Evolutionary conservation across 2,113 vertebrate species (phyloP), one percentile per base, ranked within the genome.

Genomic region (Lathamus discolor): DNA sequence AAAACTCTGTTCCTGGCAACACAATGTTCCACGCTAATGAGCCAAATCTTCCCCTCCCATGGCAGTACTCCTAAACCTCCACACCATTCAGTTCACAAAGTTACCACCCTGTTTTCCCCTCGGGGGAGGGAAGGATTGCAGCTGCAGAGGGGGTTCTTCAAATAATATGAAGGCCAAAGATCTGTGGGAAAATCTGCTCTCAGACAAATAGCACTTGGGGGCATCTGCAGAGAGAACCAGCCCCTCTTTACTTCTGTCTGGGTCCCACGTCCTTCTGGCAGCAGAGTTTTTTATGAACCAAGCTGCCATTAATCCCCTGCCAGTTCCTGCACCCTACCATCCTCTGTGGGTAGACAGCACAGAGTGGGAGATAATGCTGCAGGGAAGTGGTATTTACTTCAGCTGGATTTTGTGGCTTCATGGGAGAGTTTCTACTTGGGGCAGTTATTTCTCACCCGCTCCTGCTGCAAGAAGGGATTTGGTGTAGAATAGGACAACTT

Each of bases 41-140:
- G 95, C 95, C 96, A 97, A 94, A 95, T 94, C 90, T 97, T 97
- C 96, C 92, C 96, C 96, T 96, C 95, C 95, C 96, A 96, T 95
- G 93, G 94, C 95, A 95, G 93, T 75, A 68, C 92, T 97, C 96
- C 95, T 97, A 95, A 97, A 97, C 91, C 93, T 93, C 94, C 93
- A 96, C 95, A 96, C 93, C 92, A 94, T 96, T 96, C 96, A 95
- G 92, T 92, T 97, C 95, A 96, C 86, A 96, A 96, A 94, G 92
- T 97, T 95, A 95, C 95, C 95, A 93, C 91, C 97, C 93, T 96
- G 90, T 96, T 97, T 95, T 96, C 27, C 95, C 92, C 94, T 94
- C 96, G 48, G 95, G 95, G 95, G 95, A 95, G 90, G 95, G 96
- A 96, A 95, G 94, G 96, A 88, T 93, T 94, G 92, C 94, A 97